A percentile compares a stretch with the other conserved stretches of the same genome.
Conservation (phyloP, 2,888 invertebrate genomes). For the Sarcophaga subvicina region DNA sequence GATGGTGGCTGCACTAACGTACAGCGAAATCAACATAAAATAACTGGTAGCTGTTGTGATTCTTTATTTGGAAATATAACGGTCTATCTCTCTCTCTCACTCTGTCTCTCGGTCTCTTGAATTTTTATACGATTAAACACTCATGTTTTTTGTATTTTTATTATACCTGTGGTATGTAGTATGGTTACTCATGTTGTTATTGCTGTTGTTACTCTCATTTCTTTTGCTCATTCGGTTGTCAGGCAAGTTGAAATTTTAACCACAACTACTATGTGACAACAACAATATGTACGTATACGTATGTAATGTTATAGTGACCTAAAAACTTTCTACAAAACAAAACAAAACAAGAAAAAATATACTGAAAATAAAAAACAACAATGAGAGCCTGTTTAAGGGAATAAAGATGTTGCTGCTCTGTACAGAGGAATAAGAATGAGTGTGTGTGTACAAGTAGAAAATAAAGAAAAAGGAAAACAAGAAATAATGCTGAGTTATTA, state of each 20-base stretch:
- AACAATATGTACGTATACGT: constrained; percentile 2
- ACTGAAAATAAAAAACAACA: background rate
- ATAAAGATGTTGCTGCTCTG: background rate
- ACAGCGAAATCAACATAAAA: no score
- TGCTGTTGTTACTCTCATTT: background rate
- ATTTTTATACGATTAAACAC: no score
- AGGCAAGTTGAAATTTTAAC: constrained; percentile 20
- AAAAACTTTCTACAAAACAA: constrained; percentile 21
- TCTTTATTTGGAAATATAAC: no score
- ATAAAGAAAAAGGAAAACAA: background rate
- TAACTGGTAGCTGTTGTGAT: no score
- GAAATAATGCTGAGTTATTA: constrained; percentile 25
- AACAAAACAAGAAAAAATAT: constrained; percentile 12
- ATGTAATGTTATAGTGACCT: constrained; percentile 38
- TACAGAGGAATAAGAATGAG: background rate
- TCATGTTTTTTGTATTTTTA: no score
- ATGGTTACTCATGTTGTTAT: background rate
- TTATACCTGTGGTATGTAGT: no score
- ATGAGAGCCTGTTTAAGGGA: background rate
- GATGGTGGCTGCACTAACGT: no score
- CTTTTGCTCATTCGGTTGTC: constrained; percentile 14
- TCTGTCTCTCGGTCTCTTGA: no score
- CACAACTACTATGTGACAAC: constrained; percentile 5
- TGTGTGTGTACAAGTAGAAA: no score
- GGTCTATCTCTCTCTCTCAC: no score